Conservation (phyloP, 2,888 invertebrate species). For the Andrena praecox region DNA sequence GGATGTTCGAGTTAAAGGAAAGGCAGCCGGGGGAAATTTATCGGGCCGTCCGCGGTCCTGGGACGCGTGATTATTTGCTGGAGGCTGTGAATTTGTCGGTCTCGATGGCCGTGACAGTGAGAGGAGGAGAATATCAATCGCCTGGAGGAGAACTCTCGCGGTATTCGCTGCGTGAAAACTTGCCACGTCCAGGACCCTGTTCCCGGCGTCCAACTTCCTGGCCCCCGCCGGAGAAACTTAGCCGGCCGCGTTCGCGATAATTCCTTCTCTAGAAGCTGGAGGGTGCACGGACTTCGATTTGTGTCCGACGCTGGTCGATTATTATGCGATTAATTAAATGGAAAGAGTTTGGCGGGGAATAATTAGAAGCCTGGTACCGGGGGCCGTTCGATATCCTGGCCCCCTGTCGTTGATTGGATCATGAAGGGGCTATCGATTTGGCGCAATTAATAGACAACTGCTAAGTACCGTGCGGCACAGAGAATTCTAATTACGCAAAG, state of each 20-base stretch:
- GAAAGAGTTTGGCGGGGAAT: constrained; percentile 13
- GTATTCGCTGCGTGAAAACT: constrained; percentile 21
- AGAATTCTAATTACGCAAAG: constrained; percentile 61
- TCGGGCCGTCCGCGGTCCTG: constrained; percentile 58
- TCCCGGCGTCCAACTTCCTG: constrained; percentile 1
- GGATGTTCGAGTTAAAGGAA: constrained; percentile 56
- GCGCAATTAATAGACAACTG: constrained; percentile 64
- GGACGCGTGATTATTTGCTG: constrained; percentile 70
- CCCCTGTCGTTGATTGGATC: constrained; percentile 15
- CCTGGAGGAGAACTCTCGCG: constrained; percentile 18
- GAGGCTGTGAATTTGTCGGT: constrained; percentile 69
- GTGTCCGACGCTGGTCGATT: not conserved
- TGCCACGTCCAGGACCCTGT: not conserved
- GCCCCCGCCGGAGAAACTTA: constrained; percentile 9
- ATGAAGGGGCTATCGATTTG: constrained; percentile 44
- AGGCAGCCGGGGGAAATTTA: constrained; percentile 64
- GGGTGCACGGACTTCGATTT: not conserved
- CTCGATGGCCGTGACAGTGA: constrained; percentile 39
- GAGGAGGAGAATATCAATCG: constrained; percentile 59
- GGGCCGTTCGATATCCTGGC: constrained; percentile 11
- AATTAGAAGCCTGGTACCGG: constrained; percentile 25
- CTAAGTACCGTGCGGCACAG: constrained; percentile 34
- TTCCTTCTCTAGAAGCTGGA: not conserved
- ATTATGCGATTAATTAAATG: constrained; percentile 48
- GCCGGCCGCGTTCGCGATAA: not conserved